Evolutionary conservation across 1,140 invertebrate genomes (phyloP).

Genomic region (Eumeta japonica): DNA sequence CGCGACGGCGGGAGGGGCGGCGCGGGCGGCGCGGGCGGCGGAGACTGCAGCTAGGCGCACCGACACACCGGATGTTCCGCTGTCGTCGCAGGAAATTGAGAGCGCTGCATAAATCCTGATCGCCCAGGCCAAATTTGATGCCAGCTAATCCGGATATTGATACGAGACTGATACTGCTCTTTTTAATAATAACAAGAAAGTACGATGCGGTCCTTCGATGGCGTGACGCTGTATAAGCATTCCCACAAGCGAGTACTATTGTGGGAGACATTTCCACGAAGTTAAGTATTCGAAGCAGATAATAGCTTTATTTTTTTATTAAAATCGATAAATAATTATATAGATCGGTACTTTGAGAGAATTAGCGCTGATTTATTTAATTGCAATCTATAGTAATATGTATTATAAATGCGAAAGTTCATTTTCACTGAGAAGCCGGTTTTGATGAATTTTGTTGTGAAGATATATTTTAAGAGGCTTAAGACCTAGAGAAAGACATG

Average conservation of each 20-base stretch:
- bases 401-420: no score
- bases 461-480: no score
- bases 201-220: no score
- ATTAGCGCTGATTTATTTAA: no score
- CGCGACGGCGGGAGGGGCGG: constrained; percentile 18
- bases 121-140: constrained; percentile 52
- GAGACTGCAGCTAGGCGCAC: constrained; percentile 14
- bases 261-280: neutral
- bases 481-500: no score
- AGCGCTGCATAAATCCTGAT: constrained; percentile 53
- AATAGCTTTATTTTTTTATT: neutral
- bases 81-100: constrained; percentile 56
- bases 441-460: no score
- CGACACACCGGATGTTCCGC: constrained; percentile 49
- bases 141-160: constrained; percentile 53
- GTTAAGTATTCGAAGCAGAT: neutral
- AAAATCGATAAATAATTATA: neutral
- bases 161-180: constrained; percentile 38
- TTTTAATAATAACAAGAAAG: neutral
- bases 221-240: no score
- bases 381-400: no score
- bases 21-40: constrained; percentile 10
- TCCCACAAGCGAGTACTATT: no score
- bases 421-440: no score
- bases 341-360: neutral